Conservation (phyloP, 2,113 vertebrate genomes). For the Tichodroma muraria region DNA sequence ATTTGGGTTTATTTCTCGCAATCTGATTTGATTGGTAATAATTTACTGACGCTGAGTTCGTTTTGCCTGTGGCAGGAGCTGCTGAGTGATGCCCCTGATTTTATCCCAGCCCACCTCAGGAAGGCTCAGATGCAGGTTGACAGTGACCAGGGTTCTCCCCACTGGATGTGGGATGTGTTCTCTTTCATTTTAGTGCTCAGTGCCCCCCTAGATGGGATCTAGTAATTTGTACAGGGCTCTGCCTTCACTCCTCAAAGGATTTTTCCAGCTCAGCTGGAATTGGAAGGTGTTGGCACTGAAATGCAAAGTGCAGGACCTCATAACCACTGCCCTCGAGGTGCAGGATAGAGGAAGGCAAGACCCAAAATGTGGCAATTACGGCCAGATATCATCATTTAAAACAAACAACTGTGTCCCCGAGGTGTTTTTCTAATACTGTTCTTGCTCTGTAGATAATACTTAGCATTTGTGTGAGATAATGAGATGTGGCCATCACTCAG, state of each 20-base stretch:
- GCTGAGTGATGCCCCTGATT: not conserved
- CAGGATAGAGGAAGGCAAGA: not conserved
- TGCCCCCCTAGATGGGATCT: not conserved
- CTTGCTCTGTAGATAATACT: not conserved
- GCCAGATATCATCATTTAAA: not conserved
- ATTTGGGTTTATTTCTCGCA: not conserved
- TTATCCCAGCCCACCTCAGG: not conserved
- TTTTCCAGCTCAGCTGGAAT: not conserved
- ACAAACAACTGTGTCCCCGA: not conserved
- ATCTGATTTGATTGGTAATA: not conserved
- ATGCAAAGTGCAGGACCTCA: not conserved
- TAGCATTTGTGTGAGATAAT: not conserved
- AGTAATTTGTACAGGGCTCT: not conserved
- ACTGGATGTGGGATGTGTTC: accelerated
- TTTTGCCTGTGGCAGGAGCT: not conserved
- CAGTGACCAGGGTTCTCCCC: not conserved
- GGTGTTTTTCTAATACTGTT: not conserved
- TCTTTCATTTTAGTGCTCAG: not conserved
- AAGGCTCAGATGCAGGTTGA: not conserved
- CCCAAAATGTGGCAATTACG: not conserved
- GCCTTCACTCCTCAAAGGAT: not conserved
- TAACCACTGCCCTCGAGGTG: accelerated
- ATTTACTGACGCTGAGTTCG: not conserved
- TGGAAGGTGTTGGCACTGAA: not conserved
- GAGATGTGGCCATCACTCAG: not conserved